These are phyloP conservation scores for Drosophila barbarae DNA, from an alignment of 2,888 invertebrate genomes.

Conservation along the genomic window DNA sequence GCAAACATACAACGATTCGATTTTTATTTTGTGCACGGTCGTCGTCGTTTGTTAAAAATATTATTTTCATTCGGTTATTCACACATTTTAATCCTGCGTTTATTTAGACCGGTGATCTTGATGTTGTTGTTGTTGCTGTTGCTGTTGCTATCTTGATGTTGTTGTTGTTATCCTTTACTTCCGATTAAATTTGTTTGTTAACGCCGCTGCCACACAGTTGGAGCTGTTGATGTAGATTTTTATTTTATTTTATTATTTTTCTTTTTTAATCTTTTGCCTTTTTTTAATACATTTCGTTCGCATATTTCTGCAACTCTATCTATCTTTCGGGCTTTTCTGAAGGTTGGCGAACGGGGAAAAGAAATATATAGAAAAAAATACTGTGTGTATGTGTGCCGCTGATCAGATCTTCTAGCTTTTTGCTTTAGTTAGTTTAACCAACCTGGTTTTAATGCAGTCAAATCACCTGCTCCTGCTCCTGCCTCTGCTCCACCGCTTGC, in stretches of 20 bases:
- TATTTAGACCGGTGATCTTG: conserved; percentile 11
- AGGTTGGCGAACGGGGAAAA: background rate
- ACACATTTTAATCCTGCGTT: conserved; percentile 8
- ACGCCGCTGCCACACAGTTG: conserved; percentile 10
- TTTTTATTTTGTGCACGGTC: conserved; percentile 8
- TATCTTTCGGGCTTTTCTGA: background rate
- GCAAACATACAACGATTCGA: conserved; percentile 6
- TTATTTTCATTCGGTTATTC: conserved; percentile 10
- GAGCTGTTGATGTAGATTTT: conserved; percentile 11
- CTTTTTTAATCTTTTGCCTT: background rate
- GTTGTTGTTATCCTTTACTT: conserved; percentile 8
- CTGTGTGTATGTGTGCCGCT: conserved; percentile 6
- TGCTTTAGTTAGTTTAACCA: conserved; percentile 9
- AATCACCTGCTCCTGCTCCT: conserved; percentile 8
- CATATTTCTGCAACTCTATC: conserved; percentile 1
- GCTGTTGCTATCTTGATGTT: background rate
- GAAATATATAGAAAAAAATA: background rate
- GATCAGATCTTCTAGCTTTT: background rate
- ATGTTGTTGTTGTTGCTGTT: conserved; percentile 5
- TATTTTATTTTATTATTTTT: too few species aligned
- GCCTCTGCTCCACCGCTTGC: conserved; percentile 2
- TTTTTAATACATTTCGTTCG: conserved; percentile 7
- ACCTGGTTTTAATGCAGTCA: conserved; percentile 15
- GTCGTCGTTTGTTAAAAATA: background rate
- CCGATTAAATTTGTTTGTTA: conserved; percentile 18